Evolutionary conservation across 2,888 invertebrate species (phyloP).

Genomic region (Protonemura montana): DNA sequence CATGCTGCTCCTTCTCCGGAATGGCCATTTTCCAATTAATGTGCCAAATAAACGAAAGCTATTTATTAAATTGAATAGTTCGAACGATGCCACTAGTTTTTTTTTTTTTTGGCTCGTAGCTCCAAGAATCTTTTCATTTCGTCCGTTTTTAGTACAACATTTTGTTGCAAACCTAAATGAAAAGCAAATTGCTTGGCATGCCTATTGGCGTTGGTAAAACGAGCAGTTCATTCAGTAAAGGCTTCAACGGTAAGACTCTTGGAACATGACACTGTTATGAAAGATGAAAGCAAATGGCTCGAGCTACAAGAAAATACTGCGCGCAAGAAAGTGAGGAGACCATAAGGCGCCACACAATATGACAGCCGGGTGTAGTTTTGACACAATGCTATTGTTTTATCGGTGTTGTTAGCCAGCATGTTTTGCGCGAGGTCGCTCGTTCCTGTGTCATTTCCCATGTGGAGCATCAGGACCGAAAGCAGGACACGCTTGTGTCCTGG

Average conservation of each 20-base stretch:
- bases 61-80: slow-evolving; percentile 8
- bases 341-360: neutral
- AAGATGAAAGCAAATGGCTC: neutral
- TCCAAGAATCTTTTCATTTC: neutral
- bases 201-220: neutral
- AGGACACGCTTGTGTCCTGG: neutral
- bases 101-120: neutral
- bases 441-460: slow-evolving; percentile 15
- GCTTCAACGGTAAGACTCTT: neutral
- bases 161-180: neutral
- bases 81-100: neutral
- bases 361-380: slow-evolving; percentile 23
- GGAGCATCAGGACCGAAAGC: neutral
- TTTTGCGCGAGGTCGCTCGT: neutral
- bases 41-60: neutral
- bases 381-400: slow-evolving; percentile 22
- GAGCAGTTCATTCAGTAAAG: neutral
- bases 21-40: neutral
- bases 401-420: slow-evolving; percentile 16
- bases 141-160: neutral
- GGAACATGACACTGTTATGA: neutral
- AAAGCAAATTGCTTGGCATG: neutral
- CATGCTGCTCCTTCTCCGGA: neutral
- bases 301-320: neutral
- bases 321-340: neutral